These are phyloP conservation scores for Diadegma fenestrale DNA, from an alignment of 2,888 invertebrate species.

Conservation along the genomic window DNA sequence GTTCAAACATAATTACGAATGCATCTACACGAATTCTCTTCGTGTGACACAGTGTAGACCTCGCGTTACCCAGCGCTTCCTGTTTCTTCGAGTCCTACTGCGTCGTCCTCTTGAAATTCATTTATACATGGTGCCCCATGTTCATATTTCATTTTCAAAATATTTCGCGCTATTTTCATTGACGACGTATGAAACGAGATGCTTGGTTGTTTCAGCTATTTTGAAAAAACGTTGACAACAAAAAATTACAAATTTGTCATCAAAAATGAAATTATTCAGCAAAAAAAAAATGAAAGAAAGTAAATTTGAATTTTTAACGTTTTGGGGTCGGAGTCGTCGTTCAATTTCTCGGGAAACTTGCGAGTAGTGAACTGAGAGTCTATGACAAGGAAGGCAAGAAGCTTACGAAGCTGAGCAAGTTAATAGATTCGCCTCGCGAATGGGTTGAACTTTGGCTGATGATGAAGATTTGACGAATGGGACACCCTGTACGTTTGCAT, in stretches of 20 bases:
- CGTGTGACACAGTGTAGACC: neutral
- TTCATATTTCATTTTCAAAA: neutral
- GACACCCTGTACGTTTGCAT: neutral
- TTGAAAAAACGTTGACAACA: too few species aligned
- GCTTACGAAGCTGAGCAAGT: neutral
- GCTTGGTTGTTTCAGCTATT: too few species aligned
- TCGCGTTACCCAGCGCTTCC: slow-evolving; percentile 11
- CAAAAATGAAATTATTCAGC: too few species aligned
- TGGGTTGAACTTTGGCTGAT: neutral
- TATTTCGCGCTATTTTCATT: neutral
- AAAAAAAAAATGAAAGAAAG: too few species aligned
- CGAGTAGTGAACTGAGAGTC: too few species aligned
- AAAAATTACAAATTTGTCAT: too few species aligned
- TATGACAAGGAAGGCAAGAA: too few species aligned
- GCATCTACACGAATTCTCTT: slow-evolving; percentile 25
- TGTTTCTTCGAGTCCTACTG: neutral
- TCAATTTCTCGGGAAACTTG: too few species aligned
- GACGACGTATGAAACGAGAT: too few species aligned
- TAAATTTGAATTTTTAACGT: too few species aligned
- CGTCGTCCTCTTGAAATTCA: neutral
- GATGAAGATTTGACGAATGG: neutral
- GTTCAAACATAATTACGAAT: slow-evolving; percentile 51
- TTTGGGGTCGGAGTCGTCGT: too few species aligned
- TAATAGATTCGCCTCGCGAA: neutral
- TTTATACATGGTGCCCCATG: neutral